Conservation (phyloP, 2,113 vertebrate genomes). For the Gallinago paraguaiae region DNA sequence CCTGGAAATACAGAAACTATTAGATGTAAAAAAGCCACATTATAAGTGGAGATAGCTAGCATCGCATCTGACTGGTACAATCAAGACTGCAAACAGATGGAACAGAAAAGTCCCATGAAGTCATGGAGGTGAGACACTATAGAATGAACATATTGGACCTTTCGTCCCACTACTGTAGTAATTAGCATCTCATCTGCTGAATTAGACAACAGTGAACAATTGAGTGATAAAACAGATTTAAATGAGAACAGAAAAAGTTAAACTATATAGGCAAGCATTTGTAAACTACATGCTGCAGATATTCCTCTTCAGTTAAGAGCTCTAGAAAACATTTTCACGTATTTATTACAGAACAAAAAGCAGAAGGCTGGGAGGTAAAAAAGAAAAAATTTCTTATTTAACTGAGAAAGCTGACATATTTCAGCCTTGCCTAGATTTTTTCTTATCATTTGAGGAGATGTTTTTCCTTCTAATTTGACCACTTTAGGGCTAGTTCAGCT, state of each 20-base stretch:
- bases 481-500: neutral
- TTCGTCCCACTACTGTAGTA: neutral
- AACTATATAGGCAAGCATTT: neutral
- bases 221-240: neutral
- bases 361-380: neutral
- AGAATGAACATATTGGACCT: neutral
- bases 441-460: neutral
- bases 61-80: neutral
- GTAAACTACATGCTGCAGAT: neutral
- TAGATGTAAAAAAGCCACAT: neutral
- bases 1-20: slow-evolving; percentile 70
- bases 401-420: neutral
- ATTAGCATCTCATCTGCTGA: neutral
- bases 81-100: neutral
- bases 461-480: neutral
- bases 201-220: neutral
- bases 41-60: neutral
- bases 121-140: neutral
- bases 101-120: neutral
- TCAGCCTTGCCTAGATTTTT: neutral
- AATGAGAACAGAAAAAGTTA: too few species aligned
- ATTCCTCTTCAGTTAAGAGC: neutral
- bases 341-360: neutral
- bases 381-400: neutral
- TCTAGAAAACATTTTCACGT: neutral